Conservation (phyloP, 2,797 vertebrate genomes). For the Rhabdomys pumilio region DNA sequence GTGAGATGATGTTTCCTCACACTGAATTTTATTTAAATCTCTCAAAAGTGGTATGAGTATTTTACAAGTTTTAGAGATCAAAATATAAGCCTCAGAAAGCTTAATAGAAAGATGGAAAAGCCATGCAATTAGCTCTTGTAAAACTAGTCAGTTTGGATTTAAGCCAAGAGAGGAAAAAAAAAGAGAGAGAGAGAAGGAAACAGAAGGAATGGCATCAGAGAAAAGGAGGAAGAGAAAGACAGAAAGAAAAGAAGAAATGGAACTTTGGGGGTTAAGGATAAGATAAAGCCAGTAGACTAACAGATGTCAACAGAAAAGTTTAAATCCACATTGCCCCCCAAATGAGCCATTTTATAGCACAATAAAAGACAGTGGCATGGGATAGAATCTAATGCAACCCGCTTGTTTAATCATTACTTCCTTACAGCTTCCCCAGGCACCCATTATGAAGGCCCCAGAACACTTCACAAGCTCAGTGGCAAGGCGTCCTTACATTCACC, state of each 20-base stretch:
- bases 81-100: background rate
- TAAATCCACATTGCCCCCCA: slow-evolving; percentile 78
- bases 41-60: background rate
- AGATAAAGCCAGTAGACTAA: background rate
- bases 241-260: background rate
- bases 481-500: background rate
- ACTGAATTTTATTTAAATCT: background rate
- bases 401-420: slow-evolving; percentile 83
- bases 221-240: fast-evolving
- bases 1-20: background rate
- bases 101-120: background rate
- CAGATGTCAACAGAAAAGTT: slow-evolving; percentile 69
- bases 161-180: background rate
- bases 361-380: slow-evolving; percentile 78
- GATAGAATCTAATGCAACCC: slow-evolving; percentile 80
- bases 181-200: background rate
- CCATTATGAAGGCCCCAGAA: slow-evolving; percentile 72
- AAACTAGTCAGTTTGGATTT: background rate
- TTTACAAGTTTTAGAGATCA: background rate
- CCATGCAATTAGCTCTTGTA: background rate
- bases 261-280: background rate
- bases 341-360: slow-evolving; percentile 85
- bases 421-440: slow-evolving; percentile 72
- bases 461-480: slow-evolving; percentile 63
- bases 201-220: background rate